Evolutionary conservation across 30 jellyfish, hydroid and myxozoan species (phyloP), one percentile per base, ranked within the genome.

Genomic region (Turritopsis dohrnii): DNA sequence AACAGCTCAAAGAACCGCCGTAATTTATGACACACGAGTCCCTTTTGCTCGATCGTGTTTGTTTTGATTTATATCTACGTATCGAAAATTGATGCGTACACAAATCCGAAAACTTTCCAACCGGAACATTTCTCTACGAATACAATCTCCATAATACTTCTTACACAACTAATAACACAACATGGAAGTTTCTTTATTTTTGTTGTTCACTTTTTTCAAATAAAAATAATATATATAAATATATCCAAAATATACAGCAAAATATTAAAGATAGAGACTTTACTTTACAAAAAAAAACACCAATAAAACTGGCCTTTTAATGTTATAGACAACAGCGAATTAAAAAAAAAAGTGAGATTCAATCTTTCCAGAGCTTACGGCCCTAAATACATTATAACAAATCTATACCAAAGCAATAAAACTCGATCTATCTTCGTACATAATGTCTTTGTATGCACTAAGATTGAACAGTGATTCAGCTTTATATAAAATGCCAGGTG

Each of bases 391-490:
- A 41, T 13, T 41, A 41, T 41, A 41, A n/a, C 13, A 41, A 41
- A 41, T 69, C 77, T 69, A 69, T 0, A 69, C 77, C 77, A 69
- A 69, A 23, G 77, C 77, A 0, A 69, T 27, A 69, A 69, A 69
- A 19, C 77, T 69, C 30, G 77, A 69, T 19, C 77, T 69, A 27
- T 69, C 77, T n/a, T 69, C 77, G 77, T 7, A 69, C 28, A 69
- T 27, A 17, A 23, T 27, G 28, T 69, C 77, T 69, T 69, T 69
- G 30, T 69, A 69, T 7, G 31, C 77, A 19, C 77, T 69, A 0
- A 69, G 19, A 27, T 69, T 69, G 30, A 69, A 69, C 77, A 69
- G 77, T 19, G 77, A 69, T 27, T 69, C 77, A 69, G 77, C 77
- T 69, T 69, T 69, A 17, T 19, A 27, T 27, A 69, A 69, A 23